phyloP scores from a whole-genome alignment of 2,113 vertebrate genomes.

The Pterophyllum scalare region DNA sequence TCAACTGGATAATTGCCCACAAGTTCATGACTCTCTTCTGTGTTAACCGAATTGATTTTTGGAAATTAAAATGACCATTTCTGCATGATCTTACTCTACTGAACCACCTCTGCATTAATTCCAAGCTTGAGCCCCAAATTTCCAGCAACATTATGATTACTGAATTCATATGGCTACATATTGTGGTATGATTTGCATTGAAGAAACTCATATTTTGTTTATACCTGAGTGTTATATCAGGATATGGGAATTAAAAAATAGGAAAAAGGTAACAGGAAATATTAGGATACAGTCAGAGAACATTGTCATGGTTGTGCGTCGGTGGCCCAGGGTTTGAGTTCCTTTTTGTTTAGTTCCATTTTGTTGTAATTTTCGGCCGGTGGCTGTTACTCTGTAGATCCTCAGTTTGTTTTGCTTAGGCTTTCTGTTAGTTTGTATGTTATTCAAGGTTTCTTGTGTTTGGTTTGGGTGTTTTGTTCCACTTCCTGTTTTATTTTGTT shows the following conservation, averaged over 20 bases:
- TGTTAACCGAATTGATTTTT: slow-evolving; percentile 47
- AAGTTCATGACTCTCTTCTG: slow-evolving; percentile 56
- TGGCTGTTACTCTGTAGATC: too few relatives aligned
- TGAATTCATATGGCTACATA: not conserved
- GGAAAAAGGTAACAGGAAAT: not conserved
- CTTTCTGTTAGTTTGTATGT: too few relatives aligned
- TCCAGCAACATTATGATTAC: not conserved
- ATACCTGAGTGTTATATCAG: not conserved
- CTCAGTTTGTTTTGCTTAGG: too few relatives aligned
- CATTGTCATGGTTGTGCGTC: too few relatives aligned
- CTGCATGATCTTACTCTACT: slow-evolving; percentile 5
- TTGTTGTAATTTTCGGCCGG: too few relatives aligned
- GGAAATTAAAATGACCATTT: slow-evolving; percentile 46
- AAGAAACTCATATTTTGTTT: slow-evolving; percentile 15
- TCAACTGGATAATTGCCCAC: slow-evolving; percentile 63
- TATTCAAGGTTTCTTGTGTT: too few relatives aligned
- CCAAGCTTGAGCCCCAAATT: slow-evolving; percentile 14
- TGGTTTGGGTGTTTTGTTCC: too few relatives aligned
- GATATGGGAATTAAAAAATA: not conserved
- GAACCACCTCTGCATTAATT: slow-evolving; percentile 26
- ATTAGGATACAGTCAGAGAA: not conserved
- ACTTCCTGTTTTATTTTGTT: too few relatives aligned
- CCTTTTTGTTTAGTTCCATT: too few relatives aligned
- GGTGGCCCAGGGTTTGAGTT: too few relatives aligned
- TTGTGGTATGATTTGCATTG: not conserved